phyloP scores from a whole-genome alignment of 2,888 invertebrate species.

The Carcina quercana region DNA sequence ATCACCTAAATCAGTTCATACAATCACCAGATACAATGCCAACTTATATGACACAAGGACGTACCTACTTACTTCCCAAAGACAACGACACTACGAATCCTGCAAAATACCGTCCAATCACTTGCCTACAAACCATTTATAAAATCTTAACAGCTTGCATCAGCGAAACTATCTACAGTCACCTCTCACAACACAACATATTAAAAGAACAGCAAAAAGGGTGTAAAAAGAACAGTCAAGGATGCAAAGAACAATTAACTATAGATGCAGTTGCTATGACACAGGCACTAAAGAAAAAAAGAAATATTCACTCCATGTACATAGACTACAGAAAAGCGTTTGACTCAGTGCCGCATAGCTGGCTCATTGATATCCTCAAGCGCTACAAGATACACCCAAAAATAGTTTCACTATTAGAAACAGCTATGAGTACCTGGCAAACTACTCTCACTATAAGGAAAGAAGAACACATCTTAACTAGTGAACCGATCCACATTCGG shows the following conservation, averaged over 20 bases:
- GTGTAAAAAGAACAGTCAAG: neutral
- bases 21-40: conserved; percentile 3
- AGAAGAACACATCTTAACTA: neutral
- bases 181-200: conserved; percentile 1
- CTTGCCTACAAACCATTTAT: conserved; percentile 19
- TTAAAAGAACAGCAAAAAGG: conserved; percentile 5
- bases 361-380: conserved; percentile 16
- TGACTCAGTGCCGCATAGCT: conserved; percentile 19
- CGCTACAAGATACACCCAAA: conserved; percentile 14
- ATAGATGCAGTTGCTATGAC: conserved; percentile 11
- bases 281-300: conserved; percentile 7
- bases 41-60: conserved; percentile 11
- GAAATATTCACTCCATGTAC: conserved; percentile 14
- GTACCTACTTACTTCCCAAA: conserved; percentile 15
- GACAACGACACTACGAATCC: conserved; percentile 7
- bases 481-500: conserved; percentile 10
- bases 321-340: conserved; percentile 22
- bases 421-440: conserved; percentile 11
- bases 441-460: conserved; percentile 7
- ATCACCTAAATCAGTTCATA: conserved; percentile 4
- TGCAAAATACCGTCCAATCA: conserved; percentile 18
- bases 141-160: conserved; percentile 16
- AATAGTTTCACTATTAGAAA: conserved; percentile 5
- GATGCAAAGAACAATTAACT: conserved; percentile 4
- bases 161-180: conserved; percentile 4